Conservation (phyloP, 2,888 invertebrate genomes). For the Lepidochrysops patricia region DNA sequence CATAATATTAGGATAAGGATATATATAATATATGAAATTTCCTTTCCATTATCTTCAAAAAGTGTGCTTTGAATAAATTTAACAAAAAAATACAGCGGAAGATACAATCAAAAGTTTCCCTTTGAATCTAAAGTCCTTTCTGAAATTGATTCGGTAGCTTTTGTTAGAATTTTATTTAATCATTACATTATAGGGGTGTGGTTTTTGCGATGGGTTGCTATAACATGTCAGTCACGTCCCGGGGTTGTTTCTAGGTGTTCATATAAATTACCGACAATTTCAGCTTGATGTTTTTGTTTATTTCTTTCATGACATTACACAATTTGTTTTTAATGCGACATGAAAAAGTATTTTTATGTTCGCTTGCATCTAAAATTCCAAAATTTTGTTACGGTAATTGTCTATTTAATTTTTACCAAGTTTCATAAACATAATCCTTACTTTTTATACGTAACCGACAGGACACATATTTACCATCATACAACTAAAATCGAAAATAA, state of each 20-base stretch:
- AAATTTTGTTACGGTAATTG: too few relatives aligned
- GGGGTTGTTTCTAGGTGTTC: constrained; percentile 26
- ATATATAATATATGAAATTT: too few relatives aligned
- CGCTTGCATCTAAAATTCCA: too few relatives aligned
- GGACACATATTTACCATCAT: too few relatives aligned
- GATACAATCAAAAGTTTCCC: constrained; percentile 8
- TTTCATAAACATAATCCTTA: too few relatives aligned
- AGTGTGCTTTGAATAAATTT: not conserved
- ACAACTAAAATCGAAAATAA: too few relatives aligned
- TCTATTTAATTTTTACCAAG: too few relatives aligned
- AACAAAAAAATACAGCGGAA: not conserved
- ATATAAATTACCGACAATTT: constrained; percentile 25
- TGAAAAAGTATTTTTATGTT: not conserved
- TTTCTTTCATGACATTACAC: constrained; percentile 6
- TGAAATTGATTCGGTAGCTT: constrained; percentile 35
- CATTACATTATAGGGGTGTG: constrained; percentile 30
- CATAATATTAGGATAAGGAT: not conserved
- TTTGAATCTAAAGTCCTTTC: constrained; percentile 18
- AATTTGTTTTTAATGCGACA: not conserved
- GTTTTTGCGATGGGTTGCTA: constrained; percentile 32
- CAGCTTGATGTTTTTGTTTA: constrained; percentile 19
- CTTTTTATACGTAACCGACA: too few relatives aligned
- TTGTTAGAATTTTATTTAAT: constrained; percentile 31
- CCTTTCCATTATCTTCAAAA: not conserved
- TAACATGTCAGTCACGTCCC: constrained; percentile 34